Percentiles rank a stretch among this genome's conserved stretches.
Evolutionary conservation across 2,113 vertebrate genomes (phyloP).

Genomic region (Pogona vitticeps): DNA sequence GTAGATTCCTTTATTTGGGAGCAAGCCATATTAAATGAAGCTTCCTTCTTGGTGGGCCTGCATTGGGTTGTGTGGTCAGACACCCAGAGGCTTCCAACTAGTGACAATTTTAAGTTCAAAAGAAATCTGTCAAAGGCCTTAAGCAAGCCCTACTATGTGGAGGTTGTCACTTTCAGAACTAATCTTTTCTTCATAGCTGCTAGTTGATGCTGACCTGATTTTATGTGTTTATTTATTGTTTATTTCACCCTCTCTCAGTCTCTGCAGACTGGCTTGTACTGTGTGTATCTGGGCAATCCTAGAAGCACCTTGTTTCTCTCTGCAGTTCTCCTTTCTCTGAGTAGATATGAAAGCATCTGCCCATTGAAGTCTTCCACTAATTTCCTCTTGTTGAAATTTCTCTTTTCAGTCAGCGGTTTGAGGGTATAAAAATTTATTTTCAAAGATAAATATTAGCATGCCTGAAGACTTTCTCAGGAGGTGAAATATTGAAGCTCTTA

Average conservation of each 20-base stretch:
- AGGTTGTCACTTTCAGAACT: slow-evolving; percentile 55
- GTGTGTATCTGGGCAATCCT: background rate
- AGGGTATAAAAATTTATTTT: slow-evolving; percentile 51
- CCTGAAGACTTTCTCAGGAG: slow-evolving; percentile 33
- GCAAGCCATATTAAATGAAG: too few species aligned
- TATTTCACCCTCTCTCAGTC: slow-evolving; percentile 22
- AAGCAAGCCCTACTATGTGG: slow-evolving; percentile 40
- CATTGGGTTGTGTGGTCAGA: background rate
- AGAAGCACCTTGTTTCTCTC: slow-evolving; percentile 13
- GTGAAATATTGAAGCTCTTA: slow-evolving; percentile 12
- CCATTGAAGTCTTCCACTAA: slow-evolving; percentile 40
- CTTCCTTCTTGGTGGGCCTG: background rate
- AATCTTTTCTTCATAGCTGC: slow-evolving; percentile 59
- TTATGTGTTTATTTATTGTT: background rate
- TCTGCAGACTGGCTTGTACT: background rate
- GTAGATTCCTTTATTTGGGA: too few species aligned
- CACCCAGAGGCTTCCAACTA: slow-evolving; percentile 48
- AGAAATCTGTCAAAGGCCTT: slow-evolving; percentile 53
- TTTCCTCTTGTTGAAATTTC: slow-evolving; percentile 30
- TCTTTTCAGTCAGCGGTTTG: slow-evolving; percentile 52
- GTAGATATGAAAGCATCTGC: slow-evolving; percentile 41
- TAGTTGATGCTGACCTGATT: slow-evolving; percentile 45
- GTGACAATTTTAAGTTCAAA: slow-evolving; percentile 50
- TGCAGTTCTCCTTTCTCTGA: slow-evolving; percentile 37
- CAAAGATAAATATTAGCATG: slow-evolving; percentile 58